Base-by-base conservation (phyloP, 2,113 vertebrate genomes). In the Larimichthys polyactis region DNA sequence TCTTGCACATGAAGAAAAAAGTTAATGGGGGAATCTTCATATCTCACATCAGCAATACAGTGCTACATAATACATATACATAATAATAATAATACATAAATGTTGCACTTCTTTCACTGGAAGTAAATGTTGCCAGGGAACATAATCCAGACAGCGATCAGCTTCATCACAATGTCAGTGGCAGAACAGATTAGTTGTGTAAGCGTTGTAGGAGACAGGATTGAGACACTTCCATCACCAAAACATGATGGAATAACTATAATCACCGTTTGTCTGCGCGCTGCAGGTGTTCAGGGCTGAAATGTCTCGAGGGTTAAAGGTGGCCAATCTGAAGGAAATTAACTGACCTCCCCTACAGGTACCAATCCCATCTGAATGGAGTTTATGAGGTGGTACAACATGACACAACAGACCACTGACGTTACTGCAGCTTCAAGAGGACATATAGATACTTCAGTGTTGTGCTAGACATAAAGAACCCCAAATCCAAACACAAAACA, bases 311-410 rank as follows among this genome's bases (percentile, higher is more conserved):
- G 19, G 68, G 74, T 29, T 67, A 49, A 57, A 49, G 62, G 54
- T 76, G 55, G 57, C 40, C 55, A 24, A 27, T 27, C 27, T 27
- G 64, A 54, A 80, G 54, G 6, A 85, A 80, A 78, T 54, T 2
- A 77, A 27, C 82, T 40, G 70, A 24, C 17, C 52, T 62, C 58
- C n/a, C 32, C 73, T 22, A 4, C 43, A 63, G 74, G 72, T 29
- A 52, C 63, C 67, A 66, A 81, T 73, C 67, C 78, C 3, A 4
- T 76, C 19, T 81, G 83, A 81, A 81, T 49, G 78, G 49, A 73
- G 60, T 9, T 85, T 5, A 71, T 48, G 24, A 66, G 19, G 55
- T 52, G 62, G 60, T 32, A 59, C 54, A 74, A 24, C 71, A 71
- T 32, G 62, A 77, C 51, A 54, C 55, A 48, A 67, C 57, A 63